These are phyloP conservation scores for Andrena camellia DNA, from an alignment of 2,888 invertebrate species.

Conservation along the genomic window DNA sequence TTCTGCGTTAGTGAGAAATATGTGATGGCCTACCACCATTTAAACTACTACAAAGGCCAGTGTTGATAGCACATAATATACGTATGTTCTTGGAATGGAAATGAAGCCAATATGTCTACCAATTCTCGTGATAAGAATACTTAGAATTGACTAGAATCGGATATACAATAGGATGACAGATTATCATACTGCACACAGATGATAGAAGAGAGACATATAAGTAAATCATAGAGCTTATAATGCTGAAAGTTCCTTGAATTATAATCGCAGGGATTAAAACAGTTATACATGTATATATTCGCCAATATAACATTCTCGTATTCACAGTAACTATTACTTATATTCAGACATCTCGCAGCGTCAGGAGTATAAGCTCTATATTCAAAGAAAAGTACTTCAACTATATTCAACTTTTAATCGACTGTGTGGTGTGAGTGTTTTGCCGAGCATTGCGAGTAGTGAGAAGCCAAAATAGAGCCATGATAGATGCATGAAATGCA, in stretches of 20 bases:
- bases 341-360: slow-evolving; percentile 5
- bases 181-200: slow-evolving; percentile 61
- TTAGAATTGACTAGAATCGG: slow-evolving; percentile 53
- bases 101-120: slow-evolving; percentile 58
- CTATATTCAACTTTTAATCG: slow-evolving; percentile 45
- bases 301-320: slow-evolving; percentile 10
- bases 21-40: slow-evolving; percentile 66
- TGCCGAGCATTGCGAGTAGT: slow-evolving; percentile 59
- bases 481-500: slow-evolving; percentile 54
- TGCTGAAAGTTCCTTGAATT: slow-evolving; percentile 44
- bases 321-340: slow-evolving; percentile 30
- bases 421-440: slow-evolving; percentile 55
- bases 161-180: slow-evolving; percentile 55
- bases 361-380: slow-evolving; percentile 68
- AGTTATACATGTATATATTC: neutral
- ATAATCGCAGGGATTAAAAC: neutral
- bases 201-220: slow-evolving; percentile 54
- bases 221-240: slow-evolving; percentile 64
- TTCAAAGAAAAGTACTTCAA: slow-evolving; percentile 48
- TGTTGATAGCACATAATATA: slow-evolving; percentile 70
- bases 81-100: slow-evolving; percentile 52
- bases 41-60: slow-evolving; percentile 82
- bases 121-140: slow-evolving; percentile 55
- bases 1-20: slow-evolving; percentile 47
- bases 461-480: slow-evolving; percentile 55